A percentile compares a stretch with the other conserved stretches of the same genome.
Evolutionary conservation across 2,888 invertebrate genomes (phyloP).

Genomic region (Orthosia gothica): DNA sequence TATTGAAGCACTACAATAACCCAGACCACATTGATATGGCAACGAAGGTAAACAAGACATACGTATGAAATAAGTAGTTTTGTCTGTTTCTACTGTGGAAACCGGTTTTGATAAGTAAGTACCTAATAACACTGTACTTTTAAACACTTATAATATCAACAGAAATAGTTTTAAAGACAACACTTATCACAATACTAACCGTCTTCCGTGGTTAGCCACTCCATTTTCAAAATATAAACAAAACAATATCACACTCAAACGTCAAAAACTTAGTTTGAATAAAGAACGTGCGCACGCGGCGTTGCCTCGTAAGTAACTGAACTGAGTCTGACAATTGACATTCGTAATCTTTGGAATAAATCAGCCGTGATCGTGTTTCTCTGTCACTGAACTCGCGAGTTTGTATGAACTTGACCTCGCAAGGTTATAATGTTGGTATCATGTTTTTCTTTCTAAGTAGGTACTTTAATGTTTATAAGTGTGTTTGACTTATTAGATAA

Average conservation of each 20-base stretch:
- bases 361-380: not conserved
- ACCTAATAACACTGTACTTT: no score
- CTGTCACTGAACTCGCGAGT: not conserved
- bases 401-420: not conserved
- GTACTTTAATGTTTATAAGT: no score
- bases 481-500: not conserved
- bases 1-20: no score
- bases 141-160: no score
- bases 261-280: conserved; percentile 9
- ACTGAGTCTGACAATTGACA: not conserved
- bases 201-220: conserved; percentile 76
- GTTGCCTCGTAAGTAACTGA: conserved; percentile 50
- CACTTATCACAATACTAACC: conserved; percentile 68
- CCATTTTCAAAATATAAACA: conserved; percentile 72
- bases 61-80: not conserved
- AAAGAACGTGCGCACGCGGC: conserved; percentile 66
- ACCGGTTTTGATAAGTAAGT: conserved; percentile 3
- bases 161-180: no score
- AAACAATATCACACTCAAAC: not conserved
- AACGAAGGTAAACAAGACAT: not conserved
- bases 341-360: not conserved
- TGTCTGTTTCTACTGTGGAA: not conserved
- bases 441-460: no score
- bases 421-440: not conserved
- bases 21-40: no score